Evolutionary conservation across 2,888 invertebrate genomes (phyloP), one percentile per base, ranked within the genome.

Genomic region (Mylabris sibirica): DNA sequence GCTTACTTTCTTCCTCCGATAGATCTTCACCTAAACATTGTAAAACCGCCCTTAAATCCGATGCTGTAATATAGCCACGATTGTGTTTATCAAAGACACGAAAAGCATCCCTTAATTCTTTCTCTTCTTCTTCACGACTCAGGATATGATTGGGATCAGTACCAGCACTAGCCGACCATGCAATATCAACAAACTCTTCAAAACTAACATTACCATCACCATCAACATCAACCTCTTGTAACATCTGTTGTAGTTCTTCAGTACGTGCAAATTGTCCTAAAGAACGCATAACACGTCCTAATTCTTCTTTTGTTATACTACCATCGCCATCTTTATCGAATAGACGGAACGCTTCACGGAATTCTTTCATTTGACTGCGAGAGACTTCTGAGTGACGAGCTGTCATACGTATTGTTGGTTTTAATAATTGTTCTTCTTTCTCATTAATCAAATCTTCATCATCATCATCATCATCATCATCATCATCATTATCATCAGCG

Each of bases 81-180:
- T 95, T 95, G 80, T 95, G 95, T 79, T 96, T 96, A 83, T 96
- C 96, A 81, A 96, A 96, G 20, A 95, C 95, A 73, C 95, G 87
- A 85, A 96, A 95, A 8, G 95, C 95, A 81, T 96, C 96, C 24
- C 95, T 86, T 11, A 94, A 85, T 78, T 94, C 94, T 67, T 93
- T 89, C 80, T 94, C 94, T 82, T 94, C 94, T 80, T 94, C 93
- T 80, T 93, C 93, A 81, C 93, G 91, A 64, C 93, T 93, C 8
- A 92, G 88, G 22, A 83, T 76, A 24, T 84, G 83, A 59, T 84
- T 81, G 1, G 82, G 80, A 64, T 82, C 83, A 9, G 77, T 67
- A 3, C 80, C 81, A 14, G 82, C 84, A 5, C 84, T 81, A 3
- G 84, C 85, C 0, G 84, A 82, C 82, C 84, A 85, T 3, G 85